Base-by-base conservation (phyloP, 2,113 vertebrate genomes). In the Ammodramus savannarum region DNA sequence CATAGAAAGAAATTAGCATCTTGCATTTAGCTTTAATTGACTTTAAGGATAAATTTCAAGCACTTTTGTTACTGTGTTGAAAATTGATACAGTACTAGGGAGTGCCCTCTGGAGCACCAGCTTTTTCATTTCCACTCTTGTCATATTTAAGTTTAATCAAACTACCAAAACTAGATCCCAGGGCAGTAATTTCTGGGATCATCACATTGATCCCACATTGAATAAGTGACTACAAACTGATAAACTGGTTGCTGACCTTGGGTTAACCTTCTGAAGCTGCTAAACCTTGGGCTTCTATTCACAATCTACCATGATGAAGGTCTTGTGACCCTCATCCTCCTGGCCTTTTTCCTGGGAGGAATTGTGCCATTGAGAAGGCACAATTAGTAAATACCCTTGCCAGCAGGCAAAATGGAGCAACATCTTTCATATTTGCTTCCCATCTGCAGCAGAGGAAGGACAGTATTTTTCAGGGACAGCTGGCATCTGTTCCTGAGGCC, bases 141-240 rank as follows among this genome's bases (percentile, higher is more conserved):
- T 39, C 51, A 67, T 54, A 66, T 75, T 84, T 90, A 90, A 76
- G 14, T 88, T 94, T 89, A 87, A 87, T 81, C 34, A 77, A 95
- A 66, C 36, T 67, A 55, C 27, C 23, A 81, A 74, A 87, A 89
- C 52, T 21, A 58, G 55, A 87, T 74, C 43, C 52, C 2, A 5
- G 31, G 16, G 48, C 32, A 78, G 31, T 67, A 63, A 81, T 89
- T 95, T 92, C 57, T 81, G 36, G 22, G 34, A 43, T 71, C 55
- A 59, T 58, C 76, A 81, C 18, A 74, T 4, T 19, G 10, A 81
- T 81, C 20, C 6, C 26, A 20, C 4, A 4, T 89, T 89, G 68
- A 48, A 7, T 80, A 69, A 84, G 44, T 71, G 20, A 31, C 43
- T 51, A 14, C 3, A 3, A 32, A 48, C 11, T 66, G 38, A 76